Evolutionary conservation across 2,888 invertebrate species (phyloP), one percentile per base, ranked within the genome.

Genomic region (Cosmorhoe ocellata): DNA sequence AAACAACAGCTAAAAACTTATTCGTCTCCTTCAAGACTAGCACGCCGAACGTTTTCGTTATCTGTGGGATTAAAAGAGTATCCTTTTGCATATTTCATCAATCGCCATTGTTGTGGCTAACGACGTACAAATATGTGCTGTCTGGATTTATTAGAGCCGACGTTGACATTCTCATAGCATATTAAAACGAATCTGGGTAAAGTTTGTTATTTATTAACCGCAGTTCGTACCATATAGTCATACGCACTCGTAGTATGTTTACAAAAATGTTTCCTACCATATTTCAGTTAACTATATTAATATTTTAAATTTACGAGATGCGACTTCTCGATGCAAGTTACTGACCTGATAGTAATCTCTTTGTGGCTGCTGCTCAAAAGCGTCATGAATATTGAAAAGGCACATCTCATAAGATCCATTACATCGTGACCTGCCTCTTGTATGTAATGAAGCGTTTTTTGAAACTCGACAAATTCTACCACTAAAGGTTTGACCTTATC

Each of bases 81-180:
- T 18, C 58, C 65, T 55, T 85, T 83, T 88, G 83, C 82, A 89
- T 89, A 87, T 84, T 86, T 81, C 67, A 88, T 85, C 76, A 79
- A 80, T 81, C 68, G 69, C 73, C 67, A 79, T 85, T 85, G 83
- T 79, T 72, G 69, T 60, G 66, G 55, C 76, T 85, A 87, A 88
- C 76, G 79, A 84, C 76, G 68, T 79, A 80, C 82, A 87, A 86
- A 88, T 82, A 84, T 63, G 63, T 70, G 66, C 66, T 59, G 58
- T 56, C 65, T 59, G 67, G 67, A 64, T 71, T 79, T 80, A 79
- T 76, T 75, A 77, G 69, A 70, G 61, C 69, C 66, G 60, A 63
- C 69, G 77, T 74, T 63, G 61, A 64, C 63, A 61, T 67, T 56
- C 48, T 46, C 61, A 66, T 75, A 69, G 65, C 64, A 65, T 63